Percentiles rank a stretch among this genome's conserved stretches.
These are phyloP conservation scores for Lasius fuliginosus DNA, from an alignment of 2,888 invertebrate genomes.

Conservation along the genomic window DNA sequence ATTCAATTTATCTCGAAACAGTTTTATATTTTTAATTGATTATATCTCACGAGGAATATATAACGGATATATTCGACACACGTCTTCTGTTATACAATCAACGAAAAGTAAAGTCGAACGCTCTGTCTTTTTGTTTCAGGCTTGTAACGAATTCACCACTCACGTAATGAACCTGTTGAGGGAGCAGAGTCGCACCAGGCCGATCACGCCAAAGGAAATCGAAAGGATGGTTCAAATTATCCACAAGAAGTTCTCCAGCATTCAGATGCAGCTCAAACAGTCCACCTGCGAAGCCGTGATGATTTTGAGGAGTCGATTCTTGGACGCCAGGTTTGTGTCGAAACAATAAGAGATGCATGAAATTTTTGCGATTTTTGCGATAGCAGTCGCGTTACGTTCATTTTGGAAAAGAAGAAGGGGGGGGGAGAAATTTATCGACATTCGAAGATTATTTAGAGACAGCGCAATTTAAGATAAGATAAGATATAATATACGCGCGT, in stretches of 20 bases:
- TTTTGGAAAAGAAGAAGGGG: neutral
- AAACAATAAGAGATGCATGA: neutral
- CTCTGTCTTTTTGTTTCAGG: constrained; percentile 87
- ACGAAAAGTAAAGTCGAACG: neutral
- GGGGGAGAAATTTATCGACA: neutral
- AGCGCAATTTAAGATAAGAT: neutral
- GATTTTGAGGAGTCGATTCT: constrained; percentile 96
- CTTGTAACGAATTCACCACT: constrained; percentile 99
- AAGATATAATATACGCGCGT: neutral
- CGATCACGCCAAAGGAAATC: constrained; percentile 99
- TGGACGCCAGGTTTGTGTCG: constrained; percentile 89
- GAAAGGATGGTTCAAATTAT: constrained; percentile 99
- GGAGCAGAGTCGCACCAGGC: constrained; percentile 98
- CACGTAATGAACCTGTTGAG: constrained; percentile 99
- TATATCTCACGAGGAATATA: neutral
- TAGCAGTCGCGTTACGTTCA: neutral
- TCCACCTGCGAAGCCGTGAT: constrained; percentile 99
- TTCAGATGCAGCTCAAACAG: constrained; percentile 99
- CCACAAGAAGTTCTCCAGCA: constrained; percentile 99
- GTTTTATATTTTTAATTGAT: constrained; percentile 21
- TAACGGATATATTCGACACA: neutral
- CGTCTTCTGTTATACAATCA: neutral
- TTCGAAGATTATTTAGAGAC: neutral
- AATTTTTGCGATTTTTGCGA: neutral
- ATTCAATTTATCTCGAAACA: constrained; percentile 16